Conservation (phyloP, 23 tunicate species). For the Trididemnum clinides region DNA sequence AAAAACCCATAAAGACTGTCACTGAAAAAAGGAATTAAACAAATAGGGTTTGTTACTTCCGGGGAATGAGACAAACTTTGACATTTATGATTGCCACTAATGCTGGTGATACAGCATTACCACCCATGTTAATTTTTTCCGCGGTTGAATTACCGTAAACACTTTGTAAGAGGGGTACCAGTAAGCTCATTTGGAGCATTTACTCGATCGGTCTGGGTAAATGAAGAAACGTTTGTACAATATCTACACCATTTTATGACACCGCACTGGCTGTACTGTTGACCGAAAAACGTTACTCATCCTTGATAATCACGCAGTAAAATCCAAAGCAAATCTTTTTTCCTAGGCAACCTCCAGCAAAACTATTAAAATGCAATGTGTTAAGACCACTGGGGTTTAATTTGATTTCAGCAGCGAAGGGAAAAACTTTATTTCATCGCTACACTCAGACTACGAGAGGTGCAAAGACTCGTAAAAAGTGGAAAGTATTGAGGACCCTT, state of each 20-base stretch:
- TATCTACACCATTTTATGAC: neutral
- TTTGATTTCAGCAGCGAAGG: neutral
- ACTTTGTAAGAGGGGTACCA: slow-evolving; percentile 21
- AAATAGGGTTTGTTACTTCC: neutral
- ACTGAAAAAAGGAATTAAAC: neutral
- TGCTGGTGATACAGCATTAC: neutral
- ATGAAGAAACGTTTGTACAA: slow-evolving; percentile 1
- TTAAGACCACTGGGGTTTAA: neutral
- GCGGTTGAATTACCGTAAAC: too few relatives aligned
- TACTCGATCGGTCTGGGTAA: slow-evolving; percentile 13
- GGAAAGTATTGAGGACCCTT: neutral
- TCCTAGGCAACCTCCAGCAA: neutral
- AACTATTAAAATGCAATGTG: neutral
- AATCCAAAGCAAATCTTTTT: neutral
- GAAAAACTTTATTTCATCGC: neutral
- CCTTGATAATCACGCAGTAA: neutral
- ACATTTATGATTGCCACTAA: neutral
- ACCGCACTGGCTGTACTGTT: too few relatives aligned
- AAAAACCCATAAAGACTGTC: neutral
- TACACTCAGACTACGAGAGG: neutral
- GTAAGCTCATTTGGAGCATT: slow-evolving; percentile 13
- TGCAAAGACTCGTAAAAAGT: neutral
- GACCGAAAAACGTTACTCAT: too few relatives aligned
- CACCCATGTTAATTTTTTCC: neutral
- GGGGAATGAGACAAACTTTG: neutral